Percentiles rank a stretch among this genome's conserved stretches.
phyloP scores from a whole-genome alignment of 2,888 invertebrate genomes.

The Oscheius sp. region DNA sequence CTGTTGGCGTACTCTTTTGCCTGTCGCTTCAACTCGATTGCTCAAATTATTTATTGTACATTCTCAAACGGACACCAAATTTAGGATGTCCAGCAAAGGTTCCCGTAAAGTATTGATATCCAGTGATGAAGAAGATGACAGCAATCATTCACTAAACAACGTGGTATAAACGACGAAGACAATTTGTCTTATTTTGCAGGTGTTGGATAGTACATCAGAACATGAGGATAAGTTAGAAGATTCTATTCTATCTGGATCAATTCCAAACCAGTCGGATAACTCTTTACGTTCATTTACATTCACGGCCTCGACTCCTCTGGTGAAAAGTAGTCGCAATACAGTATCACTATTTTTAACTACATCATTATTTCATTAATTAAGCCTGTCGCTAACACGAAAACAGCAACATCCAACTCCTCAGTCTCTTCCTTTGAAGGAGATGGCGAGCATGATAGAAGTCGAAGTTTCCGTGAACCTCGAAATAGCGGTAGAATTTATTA shows the following conservation, averaged over 20 bases:
- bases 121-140: not conserved
- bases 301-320: not conserved
- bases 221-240: too few relatives aligned
- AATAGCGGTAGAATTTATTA: not conserved
- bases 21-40: too few relatives aligned
- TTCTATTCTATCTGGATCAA: not conserved
- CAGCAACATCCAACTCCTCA: not conserved
- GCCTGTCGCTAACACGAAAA: too few relatives aligned
- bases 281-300: not conserved
- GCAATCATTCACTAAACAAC: not conserved
- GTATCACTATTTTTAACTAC: not conserved
- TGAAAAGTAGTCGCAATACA: not conserved
- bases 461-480: constrained; percentile 42
- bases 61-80: too few relatives aligned
- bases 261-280: not conserved
- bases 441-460: constrained; percentile 41
- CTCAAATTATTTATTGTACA: too few relatives aligned
- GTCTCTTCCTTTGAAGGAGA: not conserved
- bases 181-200: too few relatives aligned
- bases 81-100: not conserved
- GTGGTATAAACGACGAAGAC: too few relatives aligned
- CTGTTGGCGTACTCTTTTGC: too few relatives aligned
- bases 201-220: too few relatives aligned
- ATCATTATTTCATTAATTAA: too few relatives aligned
- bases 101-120: not conserved